Evolutionary conservation across 2,113 vertebrate genomes (phyloP).

Genomic region (Apteryx mantelli): DNA sequence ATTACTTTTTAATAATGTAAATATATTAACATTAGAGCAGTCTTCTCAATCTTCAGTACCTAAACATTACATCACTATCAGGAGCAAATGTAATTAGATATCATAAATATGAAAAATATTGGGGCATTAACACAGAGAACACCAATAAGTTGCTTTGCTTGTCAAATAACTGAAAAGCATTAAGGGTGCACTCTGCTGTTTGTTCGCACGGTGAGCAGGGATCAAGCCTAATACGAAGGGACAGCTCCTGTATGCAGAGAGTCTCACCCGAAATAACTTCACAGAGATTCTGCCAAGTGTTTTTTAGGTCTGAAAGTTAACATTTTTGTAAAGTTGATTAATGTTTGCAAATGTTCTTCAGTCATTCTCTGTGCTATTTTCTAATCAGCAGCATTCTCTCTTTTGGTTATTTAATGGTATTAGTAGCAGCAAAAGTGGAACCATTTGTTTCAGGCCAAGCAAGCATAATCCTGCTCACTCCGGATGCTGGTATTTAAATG

Average conservation of each 20-base stretch:
- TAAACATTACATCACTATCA: conserved; percentile 71
- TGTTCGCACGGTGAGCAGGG: not conserved
- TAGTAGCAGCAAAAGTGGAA: conserved; percentile 43
- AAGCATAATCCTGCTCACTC: conserved; percentile 47
- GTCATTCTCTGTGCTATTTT: conserved; percentile 1
- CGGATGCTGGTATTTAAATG: conserved; percentile 55
- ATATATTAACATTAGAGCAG: conserved; percentile 67
- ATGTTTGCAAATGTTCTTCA: not conserved
- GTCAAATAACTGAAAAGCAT: conserved; percentile 56
- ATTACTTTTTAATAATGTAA: conserved; percentile 75
- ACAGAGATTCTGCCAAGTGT: conserved; percentile 30
- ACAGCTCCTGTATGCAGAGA: conserved; percentile 33
- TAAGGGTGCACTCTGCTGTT: conserved; percentile 11
- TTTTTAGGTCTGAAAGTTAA: conserved; percentile 49
- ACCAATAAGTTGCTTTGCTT: conserved; percentile 63
- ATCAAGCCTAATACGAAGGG: conserved; percentile 50
- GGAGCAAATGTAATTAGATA: conserved; percentile 72
- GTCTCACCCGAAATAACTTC: conserved; percentile 55
- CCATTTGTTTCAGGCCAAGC: conserved; percentile 64
- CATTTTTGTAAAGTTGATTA: conserved; percentile 45
- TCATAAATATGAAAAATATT: conserved; percentile 73
- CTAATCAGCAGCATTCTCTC: conserved; percentile 29
- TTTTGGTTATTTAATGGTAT: conserved; percentile 52
- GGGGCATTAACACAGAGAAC: conserved; percentile 49
- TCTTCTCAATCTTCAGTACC: conserved; percentile 61